Evolutionary conservation across 2,113 vertebrate genomes (phyloP).

Genomic region (Rallus limicola): DNA sequence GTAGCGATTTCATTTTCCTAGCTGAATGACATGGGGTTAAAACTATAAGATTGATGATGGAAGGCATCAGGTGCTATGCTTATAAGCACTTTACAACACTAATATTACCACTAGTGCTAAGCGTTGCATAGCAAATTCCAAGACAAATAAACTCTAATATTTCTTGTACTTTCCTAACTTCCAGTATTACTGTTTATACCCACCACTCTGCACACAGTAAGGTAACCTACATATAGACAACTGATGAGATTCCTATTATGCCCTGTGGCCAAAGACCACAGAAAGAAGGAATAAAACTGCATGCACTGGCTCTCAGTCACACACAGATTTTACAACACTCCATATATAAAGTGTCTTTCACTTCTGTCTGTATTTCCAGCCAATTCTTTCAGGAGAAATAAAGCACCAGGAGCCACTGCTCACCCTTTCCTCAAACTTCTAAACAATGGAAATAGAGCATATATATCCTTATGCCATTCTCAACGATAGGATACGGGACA

Average conservation of each 20-base stretch:
- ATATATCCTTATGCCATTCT: no score
- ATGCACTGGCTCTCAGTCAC: neutral
- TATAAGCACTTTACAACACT: neutral
- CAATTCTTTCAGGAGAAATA: neutral
- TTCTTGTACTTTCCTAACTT: neutral
- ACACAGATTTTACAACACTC: neutral
- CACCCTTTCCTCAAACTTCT: neutral
- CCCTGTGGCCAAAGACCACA: neutral
- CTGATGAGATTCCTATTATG: neutral
- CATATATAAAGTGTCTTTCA: neutral
- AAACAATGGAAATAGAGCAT: neutral
- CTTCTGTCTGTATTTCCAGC: neutral
- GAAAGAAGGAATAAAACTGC: neutral
- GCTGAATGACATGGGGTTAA: neutral
- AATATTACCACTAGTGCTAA: neutral
- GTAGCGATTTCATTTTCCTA: neutral
- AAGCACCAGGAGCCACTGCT: neutral
- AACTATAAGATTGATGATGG: neutral
- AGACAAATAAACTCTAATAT: neutral
- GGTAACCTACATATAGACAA: neutral
- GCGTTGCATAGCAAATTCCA: neutral
- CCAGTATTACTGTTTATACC: neutral
- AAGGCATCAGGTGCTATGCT: neutral
- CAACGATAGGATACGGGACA: no score
- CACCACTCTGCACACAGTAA: neutral